phyloP scores from a whole-genome alignment of 2,888 invertebrate species.

The Nemotelus pantherinus region DNA sequence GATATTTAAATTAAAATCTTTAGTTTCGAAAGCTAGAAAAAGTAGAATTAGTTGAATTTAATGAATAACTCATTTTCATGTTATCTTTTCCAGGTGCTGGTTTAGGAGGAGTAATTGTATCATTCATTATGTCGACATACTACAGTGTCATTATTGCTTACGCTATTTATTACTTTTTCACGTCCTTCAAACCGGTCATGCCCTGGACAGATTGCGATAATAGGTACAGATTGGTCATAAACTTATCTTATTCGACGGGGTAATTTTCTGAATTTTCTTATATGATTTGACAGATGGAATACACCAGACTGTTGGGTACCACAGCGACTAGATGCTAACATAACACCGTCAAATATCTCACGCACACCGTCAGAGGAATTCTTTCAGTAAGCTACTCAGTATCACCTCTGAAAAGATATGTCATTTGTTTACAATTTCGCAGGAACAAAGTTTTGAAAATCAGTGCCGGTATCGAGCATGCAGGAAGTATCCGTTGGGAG shows the following conservation, averaged over 20 bases:
- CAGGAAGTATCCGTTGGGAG: conserved; percentile 87
- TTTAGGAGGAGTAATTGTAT: conserved; percentile 91
- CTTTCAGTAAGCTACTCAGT: conserved; percentile 75
- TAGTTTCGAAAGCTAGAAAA: no score
- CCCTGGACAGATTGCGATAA: conserved; percentile 92
- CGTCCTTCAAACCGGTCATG: conserved; percentile 85
- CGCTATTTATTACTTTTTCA: conserved; percentile 92
- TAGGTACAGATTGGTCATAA: conserved; percentile 62
- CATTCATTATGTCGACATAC: conserved; percentile 94
- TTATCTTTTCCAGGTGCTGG: conserved; percentile 77
- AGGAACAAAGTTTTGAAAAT: conserved; percentile 89
- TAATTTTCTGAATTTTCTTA: neutral
- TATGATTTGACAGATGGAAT: conserved; percentile 69
- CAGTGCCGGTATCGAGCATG: conserved; percentile 83
- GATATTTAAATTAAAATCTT: no score
- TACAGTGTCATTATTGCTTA: conserved; percentile 96
- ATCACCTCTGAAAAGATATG: neutral
- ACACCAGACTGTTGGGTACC: conserved; percentile 85
- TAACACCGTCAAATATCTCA: conserved; percentile 75
- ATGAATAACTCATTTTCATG: no score
- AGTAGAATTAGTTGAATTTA: no score
- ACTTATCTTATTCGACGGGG: neutral
- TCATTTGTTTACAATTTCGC: conserved; percentile 49
- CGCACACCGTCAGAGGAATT: conserved; percentile 91
- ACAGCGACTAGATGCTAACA: conserved; percentile 67